phyloP scores from a whole-genome alignment of 2,888 invertebrate species.

The Eilema sororculum region DNA sequence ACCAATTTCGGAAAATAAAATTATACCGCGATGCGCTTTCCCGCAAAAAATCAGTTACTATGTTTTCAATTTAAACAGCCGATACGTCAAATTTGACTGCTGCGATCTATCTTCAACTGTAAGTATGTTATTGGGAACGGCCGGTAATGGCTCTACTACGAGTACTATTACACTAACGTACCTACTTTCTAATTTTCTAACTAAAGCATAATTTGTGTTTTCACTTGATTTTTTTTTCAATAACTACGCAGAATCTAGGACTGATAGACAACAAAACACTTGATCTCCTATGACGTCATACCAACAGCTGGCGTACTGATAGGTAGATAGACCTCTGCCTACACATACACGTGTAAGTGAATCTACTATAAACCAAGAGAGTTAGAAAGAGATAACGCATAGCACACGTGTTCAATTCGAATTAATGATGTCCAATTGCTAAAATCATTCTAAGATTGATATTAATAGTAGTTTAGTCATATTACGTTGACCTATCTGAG shows the following conservation, averaged over 20 bases:
- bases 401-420: background rate
- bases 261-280: background rate
- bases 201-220: no score
- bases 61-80: no score
- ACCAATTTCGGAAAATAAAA: no score
- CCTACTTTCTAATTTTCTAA: no score
- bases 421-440: conserved; percentile 2
- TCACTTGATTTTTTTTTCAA: no score
- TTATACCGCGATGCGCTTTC: no score
- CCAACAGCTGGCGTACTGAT: conserved; percentile 1
- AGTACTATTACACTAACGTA: no score
- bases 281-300: background rate
- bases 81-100: no score
- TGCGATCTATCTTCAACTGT: no score
- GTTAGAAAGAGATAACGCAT: background rate
- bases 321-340: background rate
- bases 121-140: no score
- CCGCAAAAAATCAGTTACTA: no score
- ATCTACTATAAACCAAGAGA: background rate
- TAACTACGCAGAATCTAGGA: background rate
- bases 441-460: background rate
- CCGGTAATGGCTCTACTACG: no score
- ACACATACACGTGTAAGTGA: conserved; percentile 1
- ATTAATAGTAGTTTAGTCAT: background rate
- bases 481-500: background rate